Percentiles rank a stretch among this genome's conserved stretches.
phyloP scores from a whole-genome alignment of 2,797 vertebrate species.

The Hyperoplus lanceolatus region DNA sequence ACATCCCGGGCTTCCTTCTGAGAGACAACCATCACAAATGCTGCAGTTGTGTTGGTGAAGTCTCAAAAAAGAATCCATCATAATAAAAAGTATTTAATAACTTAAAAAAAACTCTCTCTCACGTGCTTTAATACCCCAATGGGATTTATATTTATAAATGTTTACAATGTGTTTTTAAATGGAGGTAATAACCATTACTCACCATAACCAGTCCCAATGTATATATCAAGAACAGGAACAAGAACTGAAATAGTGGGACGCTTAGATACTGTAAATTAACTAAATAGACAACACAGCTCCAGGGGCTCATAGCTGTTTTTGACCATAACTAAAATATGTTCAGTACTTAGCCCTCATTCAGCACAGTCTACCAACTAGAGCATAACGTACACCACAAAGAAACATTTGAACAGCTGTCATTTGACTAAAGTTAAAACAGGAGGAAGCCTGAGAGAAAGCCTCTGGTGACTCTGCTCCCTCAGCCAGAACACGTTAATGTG shows the following conservation, averaged over 20 bases:
- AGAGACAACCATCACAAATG: not conserved
- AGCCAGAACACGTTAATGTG: not conserved
- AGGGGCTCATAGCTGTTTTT: constrained; percentile 1
- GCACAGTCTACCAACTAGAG: constrained; percentile 26
- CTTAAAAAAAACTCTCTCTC: not conserved
- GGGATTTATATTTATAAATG: not conserved
- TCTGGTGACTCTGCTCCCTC: constrained; percentile 23
- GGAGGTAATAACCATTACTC: not conserved
- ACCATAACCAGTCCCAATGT: not conserved
- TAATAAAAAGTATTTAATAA: not conserved
- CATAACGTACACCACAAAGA: constrained; percentile 17
- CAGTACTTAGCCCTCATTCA: not conserved
- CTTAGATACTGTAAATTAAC: not conserved
- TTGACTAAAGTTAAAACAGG: not conserved
- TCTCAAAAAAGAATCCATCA: not conserved
- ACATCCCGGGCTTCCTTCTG: not conserved
- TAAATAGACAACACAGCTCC: not conserved
- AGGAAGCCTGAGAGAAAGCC: constrained; percentile 21
- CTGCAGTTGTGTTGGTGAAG: not conserved
- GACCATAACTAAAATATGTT: not conserved
- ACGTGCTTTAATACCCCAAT: not conserved
- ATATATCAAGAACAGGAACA: not conserved
- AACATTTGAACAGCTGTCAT: constrained; percentile 32
- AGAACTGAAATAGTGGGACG: not conserved
- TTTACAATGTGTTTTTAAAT: not conserved